Evolutionary conservation across 2,888 invertebrate species (phyloP).

Genomic region (Cremastobaeus sp.): DNA sequence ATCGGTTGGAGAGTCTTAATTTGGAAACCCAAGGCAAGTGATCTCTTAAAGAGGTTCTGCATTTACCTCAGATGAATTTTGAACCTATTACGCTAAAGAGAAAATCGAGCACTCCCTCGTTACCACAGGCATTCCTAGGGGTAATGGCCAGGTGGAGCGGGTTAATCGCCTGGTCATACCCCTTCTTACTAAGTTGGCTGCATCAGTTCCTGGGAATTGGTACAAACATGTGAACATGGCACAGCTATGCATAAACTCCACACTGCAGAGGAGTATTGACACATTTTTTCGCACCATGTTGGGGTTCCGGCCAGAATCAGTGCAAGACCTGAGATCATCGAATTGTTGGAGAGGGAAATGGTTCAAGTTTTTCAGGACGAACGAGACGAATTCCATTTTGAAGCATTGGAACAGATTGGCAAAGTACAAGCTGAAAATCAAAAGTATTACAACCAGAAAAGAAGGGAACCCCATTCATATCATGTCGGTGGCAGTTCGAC

Average conservation of each 20-base stretch:
- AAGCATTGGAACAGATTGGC: background rate
- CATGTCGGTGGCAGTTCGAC: background rate
- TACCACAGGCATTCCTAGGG: too few species aligned
- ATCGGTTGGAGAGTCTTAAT: too few species aligned
- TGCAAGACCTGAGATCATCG: too few species aligned
- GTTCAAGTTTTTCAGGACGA: background rate
- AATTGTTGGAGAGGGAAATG: background rate
- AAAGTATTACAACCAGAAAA: background rate
- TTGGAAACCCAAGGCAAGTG: too few species aligned
- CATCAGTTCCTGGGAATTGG: conserved; percentile 4
- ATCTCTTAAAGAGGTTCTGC: too few species aligned
- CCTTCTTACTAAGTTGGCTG: conserved; percentile 30
- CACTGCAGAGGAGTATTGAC: background rate
- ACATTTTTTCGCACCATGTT: background rate
- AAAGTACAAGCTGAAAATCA: background rate
- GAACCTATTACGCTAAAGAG: too few species aligned
- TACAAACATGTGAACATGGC: background rate
- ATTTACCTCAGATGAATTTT: too few species aligned
- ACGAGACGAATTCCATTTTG: background rate
- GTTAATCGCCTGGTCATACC: too few species aligned
- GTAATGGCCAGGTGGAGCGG: too few species aligned
- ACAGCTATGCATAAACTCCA: background rate
- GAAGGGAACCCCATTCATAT: background rate
- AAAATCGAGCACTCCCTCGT: too few species aligned
- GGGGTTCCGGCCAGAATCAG: too few species aligned